phyloP scores from a whole-genome alignment of 2,113 vertebrate genomes.

The Sylvietta virens region DNA sequence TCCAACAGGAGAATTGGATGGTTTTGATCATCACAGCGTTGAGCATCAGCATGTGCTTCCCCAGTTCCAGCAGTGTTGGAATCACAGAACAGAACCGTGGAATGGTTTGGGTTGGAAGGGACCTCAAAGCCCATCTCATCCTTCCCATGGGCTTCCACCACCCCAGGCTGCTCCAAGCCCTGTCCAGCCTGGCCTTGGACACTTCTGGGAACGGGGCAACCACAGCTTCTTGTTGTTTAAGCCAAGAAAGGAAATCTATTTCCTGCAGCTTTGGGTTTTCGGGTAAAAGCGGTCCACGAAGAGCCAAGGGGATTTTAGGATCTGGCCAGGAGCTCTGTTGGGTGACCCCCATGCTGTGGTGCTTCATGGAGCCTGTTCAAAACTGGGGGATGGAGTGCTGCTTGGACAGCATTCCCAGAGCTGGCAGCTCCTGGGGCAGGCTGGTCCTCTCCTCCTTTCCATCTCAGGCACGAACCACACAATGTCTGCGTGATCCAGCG shows the following conservation, averaged over 20 bases:
- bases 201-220: neutral
- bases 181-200: neutral
- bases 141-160: neutral
- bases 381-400: fast-evolving
- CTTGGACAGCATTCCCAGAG: neutral
- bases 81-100: neutral
- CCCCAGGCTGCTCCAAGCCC: fast-evolving
- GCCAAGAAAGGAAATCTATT: neutral
- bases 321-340: neutral
- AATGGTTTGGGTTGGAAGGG: neutral
- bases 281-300: fast-evolving
- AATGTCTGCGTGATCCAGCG: fast-evolving
- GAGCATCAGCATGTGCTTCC: fast-evolving
- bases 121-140: neutral
- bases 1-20: neutral
- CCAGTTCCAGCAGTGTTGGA: neutral
- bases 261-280: neutral
- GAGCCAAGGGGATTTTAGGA: neutral
- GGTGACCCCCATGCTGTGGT: neutral
- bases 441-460: neutral
- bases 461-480: neutral
- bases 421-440: neutral
- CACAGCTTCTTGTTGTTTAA: neutral
- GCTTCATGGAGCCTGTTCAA: neutral
- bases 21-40: neutral